Conservation (phyloP, 2,888 invertebrate species). For the Metallyticus violacea region DNA sequence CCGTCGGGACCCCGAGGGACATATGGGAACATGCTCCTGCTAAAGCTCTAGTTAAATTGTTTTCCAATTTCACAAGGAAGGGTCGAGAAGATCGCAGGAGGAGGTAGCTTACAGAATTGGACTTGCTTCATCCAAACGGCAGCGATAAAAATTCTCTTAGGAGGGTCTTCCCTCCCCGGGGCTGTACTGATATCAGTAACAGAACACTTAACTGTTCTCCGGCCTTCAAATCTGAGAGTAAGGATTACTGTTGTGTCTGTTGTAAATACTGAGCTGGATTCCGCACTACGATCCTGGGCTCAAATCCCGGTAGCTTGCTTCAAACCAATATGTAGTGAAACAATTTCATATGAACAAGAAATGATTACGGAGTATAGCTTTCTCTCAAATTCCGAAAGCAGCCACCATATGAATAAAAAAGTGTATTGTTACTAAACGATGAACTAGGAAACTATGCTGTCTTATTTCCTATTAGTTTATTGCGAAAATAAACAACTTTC, state of each 20-base stretch:
- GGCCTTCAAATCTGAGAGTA: not conserved
- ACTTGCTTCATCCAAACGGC: not conserved
- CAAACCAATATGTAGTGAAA: no score
- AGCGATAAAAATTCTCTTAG: not conserved
- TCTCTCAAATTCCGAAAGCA: no score
- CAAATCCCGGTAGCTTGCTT: not conserved
- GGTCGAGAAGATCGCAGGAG: not conserved
- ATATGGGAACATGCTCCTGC: not conserved
- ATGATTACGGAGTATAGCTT: no score
- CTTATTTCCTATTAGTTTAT: no score
- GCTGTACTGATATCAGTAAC: not conserved
- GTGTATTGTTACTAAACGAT: no score
- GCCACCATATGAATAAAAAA: no score
- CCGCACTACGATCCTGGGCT: not conserved
- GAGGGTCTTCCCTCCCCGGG: not conserved
- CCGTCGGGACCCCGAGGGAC: not conserved
- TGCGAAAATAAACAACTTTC: no score
- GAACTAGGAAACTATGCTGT: no score
- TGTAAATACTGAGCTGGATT: not conserved
- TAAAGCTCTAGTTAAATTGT: not conserved
- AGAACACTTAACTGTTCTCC: not conserved
- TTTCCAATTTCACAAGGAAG: not conserved
- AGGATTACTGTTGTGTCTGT: not conserved
- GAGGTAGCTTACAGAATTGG: not conserved
- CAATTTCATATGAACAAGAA: no score